Conservation (phyloP, 2,113 vertebrate species). For the Eublepharis macularius region DNA sequence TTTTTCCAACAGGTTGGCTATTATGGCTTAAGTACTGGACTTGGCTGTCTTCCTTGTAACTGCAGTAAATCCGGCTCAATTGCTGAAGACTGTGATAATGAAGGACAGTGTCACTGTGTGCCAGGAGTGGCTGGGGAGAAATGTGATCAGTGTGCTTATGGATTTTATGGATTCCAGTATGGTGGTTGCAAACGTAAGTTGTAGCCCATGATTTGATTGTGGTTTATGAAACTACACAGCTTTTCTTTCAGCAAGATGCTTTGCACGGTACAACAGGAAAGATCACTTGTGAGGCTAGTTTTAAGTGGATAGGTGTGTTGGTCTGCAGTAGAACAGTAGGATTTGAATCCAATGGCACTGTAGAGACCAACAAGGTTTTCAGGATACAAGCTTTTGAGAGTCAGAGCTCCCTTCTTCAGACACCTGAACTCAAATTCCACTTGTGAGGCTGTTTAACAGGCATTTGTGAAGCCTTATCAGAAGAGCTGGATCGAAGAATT, state of each 20-base stretch:
- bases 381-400: too few relatives aligned
- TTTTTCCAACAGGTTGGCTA: slow-evolving; percentile 77
- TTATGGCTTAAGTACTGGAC: slow-evolving; percentile 77
- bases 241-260: slow-evolving; percentile 17
- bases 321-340: too few relatives aligned
- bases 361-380: too few relatives aligned
- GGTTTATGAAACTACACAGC: not conserved
- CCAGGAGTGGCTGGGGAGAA: slow-evolving; percentile 81
- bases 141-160: slow-evolving; percentile 83
- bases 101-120: slow-evolving; percentile 83
- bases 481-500: not conserved
- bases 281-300: not conserved
- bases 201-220: not conserved
- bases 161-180: slow-evolving; percentile 80
- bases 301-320: too few relatives aligned
- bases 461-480: not conserved
- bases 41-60: slow-evolving; percentile 82
- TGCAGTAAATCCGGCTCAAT: slow-evolving; percentile 81
- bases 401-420: too few relatives aligned
- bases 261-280: slow-evolving; percentile 11
- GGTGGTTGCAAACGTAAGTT: slow-evolving; percentile 84
- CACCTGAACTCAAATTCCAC: too few relatives aligned
- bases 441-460: not conserved
- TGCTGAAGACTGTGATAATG: slow-evolving; percentile 76
- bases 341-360: too few relatives aligned